Percentiles rank a stretch among this genome's conserved stretches.
These are phyloP conservation scores for Furcula furcula DNA, from an alignment of 2,888 invertebrate genomes.

Conservation along the genomic window DNA sequence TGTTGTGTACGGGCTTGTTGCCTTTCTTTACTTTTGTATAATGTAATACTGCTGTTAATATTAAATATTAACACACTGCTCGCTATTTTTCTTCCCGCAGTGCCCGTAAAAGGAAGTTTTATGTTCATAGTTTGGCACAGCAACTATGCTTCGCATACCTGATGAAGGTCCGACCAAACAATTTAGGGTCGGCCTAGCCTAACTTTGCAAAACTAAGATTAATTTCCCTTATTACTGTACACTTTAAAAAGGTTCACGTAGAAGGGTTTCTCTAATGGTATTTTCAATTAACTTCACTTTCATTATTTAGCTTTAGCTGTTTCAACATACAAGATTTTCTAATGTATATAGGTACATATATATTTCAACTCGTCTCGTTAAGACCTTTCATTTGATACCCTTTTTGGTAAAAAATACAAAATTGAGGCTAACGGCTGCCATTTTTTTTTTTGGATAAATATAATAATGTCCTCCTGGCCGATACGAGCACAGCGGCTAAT, in stretches of 20 bases:
- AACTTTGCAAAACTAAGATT: slow-evolving; percentile 22
- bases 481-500: too few species aligned
- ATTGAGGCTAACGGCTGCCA: too few species aligned
- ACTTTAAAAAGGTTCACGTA: slow-evolving; percentile 14
- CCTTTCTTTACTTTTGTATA: too few species aligned
- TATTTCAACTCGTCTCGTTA: too few species aligned
- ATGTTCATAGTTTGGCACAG: slow-evolving; percentile 26
- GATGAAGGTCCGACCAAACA: slow-evolving; percentile 44
- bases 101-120: slow-evolving; percentile 31
- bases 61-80: neutral
- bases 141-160: slow-evolving; percentile 39
- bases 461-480: too few species aligned
- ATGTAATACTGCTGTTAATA: neutral
- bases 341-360: too few species aligned
- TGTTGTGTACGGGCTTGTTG: too few species aligned
- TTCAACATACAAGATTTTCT: too few species aligned
- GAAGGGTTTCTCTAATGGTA: slow-evolving; percentile 12
- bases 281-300: slow-evolving; percentile 2
- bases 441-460: too few species aligned
- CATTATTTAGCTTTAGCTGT: neutral
- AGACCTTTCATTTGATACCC: too few species aligned
- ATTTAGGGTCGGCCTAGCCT: slow-evolving; percentile 23
- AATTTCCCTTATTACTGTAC: slow-evolving; percentile 1
- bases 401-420: too few species aligned
- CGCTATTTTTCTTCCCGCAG: slow-evolving; percentile 16